Conservation (phyloP, 2,797 vertebrate genomes). For the Melopsittacus undulatus region DNA sequence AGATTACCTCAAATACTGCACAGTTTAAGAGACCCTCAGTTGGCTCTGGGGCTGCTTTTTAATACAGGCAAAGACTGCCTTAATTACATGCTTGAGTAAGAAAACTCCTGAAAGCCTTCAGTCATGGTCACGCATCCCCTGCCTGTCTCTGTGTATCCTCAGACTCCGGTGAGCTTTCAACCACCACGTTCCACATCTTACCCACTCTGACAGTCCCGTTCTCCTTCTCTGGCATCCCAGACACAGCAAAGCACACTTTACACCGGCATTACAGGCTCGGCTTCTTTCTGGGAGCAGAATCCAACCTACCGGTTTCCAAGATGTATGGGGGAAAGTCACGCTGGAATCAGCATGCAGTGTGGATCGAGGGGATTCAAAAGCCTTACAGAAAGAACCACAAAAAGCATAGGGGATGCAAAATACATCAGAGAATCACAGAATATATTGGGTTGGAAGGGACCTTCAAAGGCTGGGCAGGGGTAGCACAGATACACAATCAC, state of each 20-base stretch:
- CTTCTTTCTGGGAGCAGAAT: background rate
- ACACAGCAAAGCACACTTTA: background rate
- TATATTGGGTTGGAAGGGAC: background rate
- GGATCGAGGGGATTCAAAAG: background rate
- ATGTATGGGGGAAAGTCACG: background rate
- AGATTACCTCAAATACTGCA: background rate
- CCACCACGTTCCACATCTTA: background rate
- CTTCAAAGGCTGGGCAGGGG: background rate
- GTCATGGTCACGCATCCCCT: background rate
- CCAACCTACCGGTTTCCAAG: background rate
- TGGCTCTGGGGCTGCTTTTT: constrained; percentile 3
- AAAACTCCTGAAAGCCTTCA: constrained; percentile 38
- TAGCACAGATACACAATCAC: background rate
- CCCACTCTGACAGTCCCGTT: background rate
- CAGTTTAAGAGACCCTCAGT: background rate
- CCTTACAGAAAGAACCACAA: background rate
- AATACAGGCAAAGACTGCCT: background rate
- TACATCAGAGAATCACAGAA: background rate
- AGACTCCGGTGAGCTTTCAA: background rate
- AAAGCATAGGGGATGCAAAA: background rate
- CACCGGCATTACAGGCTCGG: background rate
- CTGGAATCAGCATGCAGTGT: background rate
- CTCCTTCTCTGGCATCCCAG: background rate
- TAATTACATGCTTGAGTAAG: background rate
- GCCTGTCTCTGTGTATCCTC: background rate